Evolutionary conservation across 1,140 invertebrate genomes (phyloP).

Genomic region (Metaphire vulgaris): DNA sequence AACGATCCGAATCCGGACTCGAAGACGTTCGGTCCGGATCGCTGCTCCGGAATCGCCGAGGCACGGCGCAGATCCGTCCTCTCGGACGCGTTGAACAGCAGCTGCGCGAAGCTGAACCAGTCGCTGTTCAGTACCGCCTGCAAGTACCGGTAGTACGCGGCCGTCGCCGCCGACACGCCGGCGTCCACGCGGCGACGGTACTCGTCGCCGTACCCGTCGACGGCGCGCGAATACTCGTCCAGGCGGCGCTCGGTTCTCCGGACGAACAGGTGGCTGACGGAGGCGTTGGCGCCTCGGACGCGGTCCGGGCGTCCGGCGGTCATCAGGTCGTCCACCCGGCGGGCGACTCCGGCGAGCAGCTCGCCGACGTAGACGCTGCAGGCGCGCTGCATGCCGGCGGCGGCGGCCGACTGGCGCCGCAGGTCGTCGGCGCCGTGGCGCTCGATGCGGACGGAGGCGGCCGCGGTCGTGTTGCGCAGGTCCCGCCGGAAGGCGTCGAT

Average conservation of each 20-base stretch:
- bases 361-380: conserved; percentile 28
- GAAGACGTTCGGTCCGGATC: not conserved
- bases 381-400: conserved; percentile 20
- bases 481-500: conserved; percentile 18
- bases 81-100: conserved; percentile 17
- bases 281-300: conserved; percentile 4
- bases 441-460: not conserved
- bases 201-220: conserved; percentile 3
- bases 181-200: not conserved
- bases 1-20: conserved; percentile 27
- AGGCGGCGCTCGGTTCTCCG: not conserved
- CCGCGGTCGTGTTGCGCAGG: conserved; percentile 11
- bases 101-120: conserved; percentile 26
- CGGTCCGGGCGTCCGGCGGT: conserved; percentile 3
- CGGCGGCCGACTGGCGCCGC: conserved; percentile 13
- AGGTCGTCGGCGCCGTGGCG: conserved; percentile 11
- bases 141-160: conserved; percentile 12
- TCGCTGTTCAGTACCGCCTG: not conserved
- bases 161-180: not conserved
- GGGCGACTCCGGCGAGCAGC: conserved; percentile 3
- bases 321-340: conserved; percentile 12
- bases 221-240: not conserved
- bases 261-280: conserved; percentile 10
- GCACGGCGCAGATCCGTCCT: not conserved
- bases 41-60: not conserved